A percentile compares a stretch with the other conserved stretches of the same genome.
Evolutionary conservation across 2,113 vertebrate species (phyloP).

Genomic region (Microtus montanus): DNA sequence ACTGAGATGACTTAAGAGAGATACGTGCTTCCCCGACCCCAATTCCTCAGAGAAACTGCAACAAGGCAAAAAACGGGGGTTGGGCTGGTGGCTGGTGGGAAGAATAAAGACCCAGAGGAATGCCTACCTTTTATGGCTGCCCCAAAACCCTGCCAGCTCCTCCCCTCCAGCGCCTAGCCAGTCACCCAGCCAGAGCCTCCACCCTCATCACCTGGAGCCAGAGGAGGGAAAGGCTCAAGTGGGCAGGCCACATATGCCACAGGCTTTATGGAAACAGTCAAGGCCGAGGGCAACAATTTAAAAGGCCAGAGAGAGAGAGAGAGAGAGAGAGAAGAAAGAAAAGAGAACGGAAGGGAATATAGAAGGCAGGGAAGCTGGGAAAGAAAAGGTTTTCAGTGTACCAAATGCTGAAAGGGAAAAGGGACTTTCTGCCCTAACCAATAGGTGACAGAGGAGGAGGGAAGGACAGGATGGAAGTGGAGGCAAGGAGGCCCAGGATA

Average conservation of each 20-base stretch:
- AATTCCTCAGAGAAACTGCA: neutral
- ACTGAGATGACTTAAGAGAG: too few relatives aligned
- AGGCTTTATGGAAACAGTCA: neutral
- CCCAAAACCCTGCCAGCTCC: neutral
- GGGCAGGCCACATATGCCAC: neutral
- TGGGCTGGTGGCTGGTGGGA: neutral
- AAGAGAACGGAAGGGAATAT: neutral
- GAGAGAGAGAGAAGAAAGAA: neutral
- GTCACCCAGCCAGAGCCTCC: neutral
- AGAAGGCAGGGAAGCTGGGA: neutral
- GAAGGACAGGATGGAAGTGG: neutral
- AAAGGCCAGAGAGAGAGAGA: constrained; percentile 10
- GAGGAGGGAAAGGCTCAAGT: neutral
- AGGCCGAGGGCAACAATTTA: constrained; percentile 26
- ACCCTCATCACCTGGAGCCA: constrained; percentile 3
- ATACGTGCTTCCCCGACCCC: neutral
- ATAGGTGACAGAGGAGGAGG: neutral
- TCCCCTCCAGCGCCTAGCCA: neutral
- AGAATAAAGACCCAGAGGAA: neutral
- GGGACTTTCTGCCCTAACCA: neutral
- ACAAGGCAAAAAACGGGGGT: neutral
- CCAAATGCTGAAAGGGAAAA: neutral
- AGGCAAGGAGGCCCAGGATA: neutral
- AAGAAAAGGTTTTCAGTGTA: neutral
- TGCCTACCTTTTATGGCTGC: constrained; percentile 3